Evolutionary conservation across 2,888 invertebrate genomes (phyloP).

Genomic region (Podabrus alpinus): DNA sequence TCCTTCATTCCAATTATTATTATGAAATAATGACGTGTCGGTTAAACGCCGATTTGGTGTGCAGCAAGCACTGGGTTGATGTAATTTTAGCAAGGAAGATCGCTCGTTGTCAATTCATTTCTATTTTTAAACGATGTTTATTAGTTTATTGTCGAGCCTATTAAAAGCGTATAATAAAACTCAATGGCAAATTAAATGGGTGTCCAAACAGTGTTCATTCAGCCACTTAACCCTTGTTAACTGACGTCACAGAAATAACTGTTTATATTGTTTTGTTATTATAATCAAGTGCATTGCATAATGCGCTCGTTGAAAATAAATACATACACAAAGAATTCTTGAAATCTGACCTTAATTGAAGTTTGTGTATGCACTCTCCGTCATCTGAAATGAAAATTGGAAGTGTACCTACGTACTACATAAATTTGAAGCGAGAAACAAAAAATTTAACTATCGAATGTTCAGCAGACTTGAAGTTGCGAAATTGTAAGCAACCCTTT

Average conservation of each 20-base stretch:
- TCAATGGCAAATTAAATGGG: conserved; percentile 20
- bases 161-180: conserved; percentile 18
- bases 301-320: conserved; percentile 1
- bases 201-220: conserved; percentile 25
- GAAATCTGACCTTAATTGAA: background rate
- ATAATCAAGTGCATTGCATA: conserved; percentile 22
- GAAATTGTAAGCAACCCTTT: conserved; percentile 15
- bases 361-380: background rate
- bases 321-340: background rate
- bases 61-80: background rate
- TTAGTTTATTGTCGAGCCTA: conserved; percentile 1
- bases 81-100: background rate
- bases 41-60: background rate
- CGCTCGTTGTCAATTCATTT: background rate
- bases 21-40: background rate
- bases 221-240: conserved; percentile 31
- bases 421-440: background rate
- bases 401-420: background rate
- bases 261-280: conserved; percentile 27
- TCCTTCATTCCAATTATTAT: background rate
- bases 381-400: background rate
- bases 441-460: conserved; percentile 3
- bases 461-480: conserved; percentile 10
- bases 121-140: background rate
- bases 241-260: conserved; percentile 26